Evolutionary conservation across 2,797 vertebrate genomes (phyloP), one percentile per base, ranked within the genome.

Genomic region (Pteropus rufus): DNA sequence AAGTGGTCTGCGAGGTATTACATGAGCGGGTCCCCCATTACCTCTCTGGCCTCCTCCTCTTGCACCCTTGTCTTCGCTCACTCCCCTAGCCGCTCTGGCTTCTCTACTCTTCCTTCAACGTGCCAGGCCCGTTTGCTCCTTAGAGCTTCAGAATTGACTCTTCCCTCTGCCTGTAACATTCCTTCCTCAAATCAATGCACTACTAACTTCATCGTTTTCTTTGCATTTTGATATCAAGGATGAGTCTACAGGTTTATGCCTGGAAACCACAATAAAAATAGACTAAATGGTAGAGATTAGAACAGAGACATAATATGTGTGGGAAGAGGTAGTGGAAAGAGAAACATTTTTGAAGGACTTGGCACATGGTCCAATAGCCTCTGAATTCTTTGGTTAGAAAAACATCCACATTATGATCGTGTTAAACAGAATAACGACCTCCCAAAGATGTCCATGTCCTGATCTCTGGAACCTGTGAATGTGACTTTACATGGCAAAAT

Each of bases 221-320:
- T n/a, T 67, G 69, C 3, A 3, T 44, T 69, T 79, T 75, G 52
- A 29, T 34, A 9, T 64, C 75, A 91, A 44, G 16, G 15, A 56
- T 83, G 62, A 52, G 16, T 65, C 64, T 67, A 79, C 31, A 12
- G 10, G 14, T 94, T 24, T 91, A 70, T 62, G 10, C 73, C 73
- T 41, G 64, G 39, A 87, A 79, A 36, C 70, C 44, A 70, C 65
- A 69, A 44, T 80, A 75, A 79, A 86, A 90, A 56, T 82, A 19
- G 62, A n/a, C 4, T 76, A 14, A 70, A 46, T 3, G 14, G 29
- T 41, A 73, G 58, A 41, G 34, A 84, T 36, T 36, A 65, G 29
- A 62, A 93, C 16, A 56, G 64, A 77, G 36, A 46, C 36, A 36
- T 12, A 79, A 8, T 62, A 52, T 29, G 4, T 70, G 7, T 21